Conservation (phyloP, 2,113 vertebrate genomes). For the Macrotis lagotis region DNA sequence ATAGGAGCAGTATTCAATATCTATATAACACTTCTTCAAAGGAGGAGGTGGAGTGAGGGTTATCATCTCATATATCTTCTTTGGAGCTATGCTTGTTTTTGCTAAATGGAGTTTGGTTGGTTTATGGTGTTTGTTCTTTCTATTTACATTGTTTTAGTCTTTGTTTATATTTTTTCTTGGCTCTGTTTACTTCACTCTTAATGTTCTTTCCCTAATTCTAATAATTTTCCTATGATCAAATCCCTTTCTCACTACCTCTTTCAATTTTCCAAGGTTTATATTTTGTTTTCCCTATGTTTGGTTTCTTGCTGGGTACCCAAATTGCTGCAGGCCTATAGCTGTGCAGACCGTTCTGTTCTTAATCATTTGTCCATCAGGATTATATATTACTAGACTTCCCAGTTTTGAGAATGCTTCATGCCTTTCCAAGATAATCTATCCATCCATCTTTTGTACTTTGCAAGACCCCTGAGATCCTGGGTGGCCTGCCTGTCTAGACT, state of each 20-base stretch:
- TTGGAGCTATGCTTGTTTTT: background rate
- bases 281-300: background rate
- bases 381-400: background rate
- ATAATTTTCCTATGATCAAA: background rate
- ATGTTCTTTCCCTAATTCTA: background rate
- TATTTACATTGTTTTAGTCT: background rate
- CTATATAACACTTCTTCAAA: background rate
- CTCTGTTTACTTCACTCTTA: background rate
- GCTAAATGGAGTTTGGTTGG: background rate
- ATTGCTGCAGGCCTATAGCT: background rate
- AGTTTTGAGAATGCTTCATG: background rate
- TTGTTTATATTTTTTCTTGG: background rate
- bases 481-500: background rate
- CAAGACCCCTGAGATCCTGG: background rate
- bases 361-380: slow-evolving; percentile 34
- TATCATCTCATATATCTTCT: background rate
- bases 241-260: background rate
- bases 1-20: background rate
- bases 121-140: background rate
- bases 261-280: background rate
- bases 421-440: background rate
- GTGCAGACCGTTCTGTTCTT: background rate
- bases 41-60: background rate
- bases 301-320: background rate
- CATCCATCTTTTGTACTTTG: background rate